phyloP scores from a whole-genome alignment of 2,888 invertebrate genomes.

The Trissoscelio sp. region DNA sequence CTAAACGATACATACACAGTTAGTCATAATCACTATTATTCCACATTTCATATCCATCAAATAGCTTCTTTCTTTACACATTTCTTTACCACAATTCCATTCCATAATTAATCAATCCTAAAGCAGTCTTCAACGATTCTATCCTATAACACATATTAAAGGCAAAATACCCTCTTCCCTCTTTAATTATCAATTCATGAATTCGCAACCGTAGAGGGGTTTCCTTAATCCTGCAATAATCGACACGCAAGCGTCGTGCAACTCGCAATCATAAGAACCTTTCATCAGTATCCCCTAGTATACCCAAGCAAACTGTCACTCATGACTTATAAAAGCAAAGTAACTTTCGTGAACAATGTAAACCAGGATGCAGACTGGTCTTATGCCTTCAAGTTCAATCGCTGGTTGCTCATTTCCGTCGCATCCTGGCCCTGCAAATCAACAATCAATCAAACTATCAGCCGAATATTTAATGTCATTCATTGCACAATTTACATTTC shows the following conservation, averaged over 20 bases:
- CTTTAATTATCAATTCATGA: background rate
- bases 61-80: background rate
- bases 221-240: background rate
- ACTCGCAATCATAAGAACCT: background rate
- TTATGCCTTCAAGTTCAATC: slow-evolving; percentile 6
- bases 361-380: slow-evolving; percentile 3
- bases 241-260: background rate
- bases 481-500: background rate
- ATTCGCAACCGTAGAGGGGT: background rate
- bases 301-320: too few species aligned
- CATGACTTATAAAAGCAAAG: slow-evolving; percentile 1
- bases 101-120: background rate
- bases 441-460: background rate
- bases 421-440: slow-evolving; percentile 28
- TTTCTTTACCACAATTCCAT: background rate
- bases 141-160: too few species aligned
- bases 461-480: slow-evolving; percentile 6
- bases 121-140: background rate
- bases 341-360: background rate
- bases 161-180: background rate
- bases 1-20: too few species aligned
- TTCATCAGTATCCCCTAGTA: background rate
- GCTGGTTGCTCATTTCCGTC: slow-evolving; percentile 17
- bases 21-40: too few species aligned
- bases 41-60: background rate